Evolutionary conservation across 2,797 vertebrate genomes (phyloP), one percentile per base, ranked within the genome.

Genomic region (Hipposideros larvatus): DNA sequence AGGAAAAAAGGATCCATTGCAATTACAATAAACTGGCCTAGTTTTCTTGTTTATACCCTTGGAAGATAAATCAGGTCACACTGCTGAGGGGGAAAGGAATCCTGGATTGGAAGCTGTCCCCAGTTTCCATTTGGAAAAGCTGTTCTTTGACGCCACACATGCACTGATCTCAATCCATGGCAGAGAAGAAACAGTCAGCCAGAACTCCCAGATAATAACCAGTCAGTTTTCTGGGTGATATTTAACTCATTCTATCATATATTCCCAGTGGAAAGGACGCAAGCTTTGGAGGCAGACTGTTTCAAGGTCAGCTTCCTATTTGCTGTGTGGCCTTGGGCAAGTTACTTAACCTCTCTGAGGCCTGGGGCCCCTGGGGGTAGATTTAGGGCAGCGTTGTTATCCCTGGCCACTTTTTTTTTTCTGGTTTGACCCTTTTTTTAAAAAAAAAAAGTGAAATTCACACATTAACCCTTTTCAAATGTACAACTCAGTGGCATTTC

Each of bases 371-470:
- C 34, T 26, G 16, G 51, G 43, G 22, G 55, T 18, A 22, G 70
- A 85, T 22, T 78, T 41, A 68, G 63, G 48, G 11, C 6, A 70
- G 3, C 13, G 16, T n/a, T 24, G 16, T n/a, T 24, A 63, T 31
- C 34, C 53, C 46, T 70, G 59, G 24, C 24, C 37, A 46, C 16
- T 48, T 71, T 14, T 46, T 53, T 26, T 24, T 22, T 46, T 24
- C 70, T 48, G 13, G 16, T 51, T 93, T 90, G 82, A 75, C 51
- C 22, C 26, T 61, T 41, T 31, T 31, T 31, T 3, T 24, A 18
- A 55, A 68, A 66, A 83, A 84, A 93, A 73, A 86, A 48, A 65
- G 8, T 65, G 43, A 91, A 84, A 80, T 43, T 70, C 41, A 78
- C 24, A 7, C 26, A 65, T 34, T 53, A 68, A 63, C 26, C 53